phyloP scores from a whole-genome alignment of 2,888 invertebrate genomes.

The Scrobipalpa atriplicella region DNA sequence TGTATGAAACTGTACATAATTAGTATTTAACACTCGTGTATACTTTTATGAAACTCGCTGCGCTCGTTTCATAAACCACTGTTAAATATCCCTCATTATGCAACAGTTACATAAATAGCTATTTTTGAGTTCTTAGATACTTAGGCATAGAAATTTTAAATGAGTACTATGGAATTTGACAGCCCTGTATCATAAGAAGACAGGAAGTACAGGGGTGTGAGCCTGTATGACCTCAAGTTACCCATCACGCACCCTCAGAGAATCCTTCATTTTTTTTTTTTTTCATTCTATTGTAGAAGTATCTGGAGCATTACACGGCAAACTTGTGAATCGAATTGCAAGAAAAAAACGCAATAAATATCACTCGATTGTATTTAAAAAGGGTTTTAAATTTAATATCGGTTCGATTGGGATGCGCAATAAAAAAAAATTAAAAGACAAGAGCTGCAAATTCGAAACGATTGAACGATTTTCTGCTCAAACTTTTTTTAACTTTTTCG shows the following conservation, averaged over 20 bases:
- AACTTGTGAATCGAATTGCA: constrained; percentile 55
- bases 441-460: constrained; percentile 57
- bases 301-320: constrained; percentile 73
- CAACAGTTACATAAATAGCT: no score
- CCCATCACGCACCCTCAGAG: constrained; percentile 69
- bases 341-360: constrained; percentile 78
- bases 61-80: no score
- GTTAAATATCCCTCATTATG: no score
- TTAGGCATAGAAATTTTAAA: no score
- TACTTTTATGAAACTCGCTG: no score
- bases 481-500: constrained; percentile 46
- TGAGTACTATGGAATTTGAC: no score
- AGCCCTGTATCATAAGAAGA: constrained; percentile 59
- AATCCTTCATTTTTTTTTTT: constrained; percentile 42
- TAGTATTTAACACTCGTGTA: no score
- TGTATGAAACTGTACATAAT: no score
- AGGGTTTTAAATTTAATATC: constrained; percentile 79
- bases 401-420: constrained; percentile 64
- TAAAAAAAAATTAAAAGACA: constrained; percentile 52
- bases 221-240: constrained; percentile 80
- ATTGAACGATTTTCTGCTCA: constrained; percentile 52
- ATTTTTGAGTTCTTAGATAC: no score
- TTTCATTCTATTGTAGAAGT: constrained; percentile 53
- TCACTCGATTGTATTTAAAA: constrained; percentile 79
- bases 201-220: constrained; percentile 81